Conservation (phyloP, 2,888 invertebrate genomes). For the Eristalis tenax region DNA sequence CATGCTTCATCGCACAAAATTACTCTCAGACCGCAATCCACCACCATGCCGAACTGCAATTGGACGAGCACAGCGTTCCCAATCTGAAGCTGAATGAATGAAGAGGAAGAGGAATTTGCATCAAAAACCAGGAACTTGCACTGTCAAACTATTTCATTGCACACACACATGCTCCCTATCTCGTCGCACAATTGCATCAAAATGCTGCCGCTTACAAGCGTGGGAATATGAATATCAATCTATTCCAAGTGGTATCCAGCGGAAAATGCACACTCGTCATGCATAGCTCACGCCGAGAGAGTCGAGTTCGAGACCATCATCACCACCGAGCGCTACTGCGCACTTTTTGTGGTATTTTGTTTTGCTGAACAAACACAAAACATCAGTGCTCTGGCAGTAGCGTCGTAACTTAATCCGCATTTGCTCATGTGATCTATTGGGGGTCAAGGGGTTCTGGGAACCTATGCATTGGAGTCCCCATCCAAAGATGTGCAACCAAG, state of each 20-base stretch:
- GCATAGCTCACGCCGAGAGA: background rate
- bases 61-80: background rate
- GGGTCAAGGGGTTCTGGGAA: constrained; percentile 38
- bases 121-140: background rate
- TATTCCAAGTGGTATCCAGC: background rate
- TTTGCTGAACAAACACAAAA: background rate
- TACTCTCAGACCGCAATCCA: too few relatives aligned
- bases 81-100: background rate
- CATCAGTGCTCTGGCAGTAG: background rate
- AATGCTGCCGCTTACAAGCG: background rate
- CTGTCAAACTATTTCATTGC: background rate
- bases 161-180: background rate
- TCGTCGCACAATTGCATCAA: background rate
- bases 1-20: too few relatives aligned
- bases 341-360: background rate
- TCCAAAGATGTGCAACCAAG: constrained; percentile 14
- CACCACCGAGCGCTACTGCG: background rate
- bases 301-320: background rate
- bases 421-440: constrained; percentile 39
- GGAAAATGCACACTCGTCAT: background rate
- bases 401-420: constrained; percentile 35
- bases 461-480: constrained; percentile 21
- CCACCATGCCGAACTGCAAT: background rate
- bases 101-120: background rate
- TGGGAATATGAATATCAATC: background rate